Percentiles rank a stretch among this genome's conserved stretches.
These are phyloP conservation scores for Lepidonotus clava DNA, from an alignment of 2,888 invertebrate genomes.

Conservation along the genomic window DNA sequence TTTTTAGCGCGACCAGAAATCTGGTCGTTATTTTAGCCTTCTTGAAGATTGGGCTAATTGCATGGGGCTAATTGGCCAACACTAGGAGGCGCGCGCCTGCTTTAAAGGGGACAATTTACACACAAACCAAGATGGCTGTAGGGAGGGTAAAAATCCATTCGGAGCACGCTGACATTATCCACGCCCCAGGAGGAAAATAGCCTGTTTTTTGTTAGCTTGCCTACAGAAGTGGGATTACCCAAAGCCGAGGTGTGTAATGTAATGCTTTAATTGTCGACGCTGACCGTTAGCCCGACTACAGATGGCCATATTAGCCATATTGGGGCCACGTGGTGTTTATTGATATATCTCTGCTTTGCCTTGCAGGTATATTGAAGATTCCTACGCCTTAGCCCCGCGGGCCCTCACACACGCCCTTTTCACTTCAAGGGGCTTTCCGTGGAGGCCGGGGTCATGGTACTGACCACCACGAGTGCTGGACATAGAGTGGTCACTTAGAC, in stretches of 20 bases:
- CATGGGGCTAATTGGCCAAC: constrained; percentile 50
- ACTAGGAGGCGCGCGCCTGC: constrained; percentile 31
- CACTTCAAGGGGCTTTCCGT: not conserved
- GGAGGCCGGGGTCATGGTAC: constrained; percentile 29
- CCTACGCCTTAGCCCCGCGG: not conserved
- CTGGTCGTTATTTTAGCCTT: constrained; percentile 46
- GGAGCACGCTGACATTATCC: constrained; percentile 48
- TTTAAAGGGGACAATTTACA: constrained; percentile 49
- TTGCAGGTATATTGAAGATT: constrained; percentile 8
- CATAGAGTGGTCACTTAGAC: constrained; percentile 19
- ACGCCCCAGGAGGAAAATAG: constrained; percentile 36
- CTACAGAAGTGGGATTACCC: constrained; percentile 27
- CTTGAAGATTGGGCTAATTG: constrained; percentile 54
- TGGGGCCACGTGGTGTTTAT: constrained; percentile 49
- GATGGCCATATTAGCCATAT: constrained; percentile 45
- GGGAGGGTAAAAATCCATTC: not conserved
- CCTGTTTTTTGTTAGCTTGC: not conserved
- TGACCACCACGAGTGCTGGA: constrained; percentile 39
- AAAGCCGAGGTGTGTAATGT: not conserved
- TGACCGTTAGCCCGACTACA: constrained; percentile 25
- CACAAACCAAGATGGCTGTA: constrained; percentile 49
- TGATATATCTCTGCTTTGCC: constrained; percentile 35
- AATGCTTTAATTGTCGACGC: constrained; percentile 43
- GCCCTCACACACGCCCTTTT: constrained; percentile 31
- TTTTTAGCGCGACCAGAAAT: constrained; percentile 20